phyloP scores from a whole-genome alignment of 1,140 invertebrate genomes.

The Lepidurus packardi region DNA sequence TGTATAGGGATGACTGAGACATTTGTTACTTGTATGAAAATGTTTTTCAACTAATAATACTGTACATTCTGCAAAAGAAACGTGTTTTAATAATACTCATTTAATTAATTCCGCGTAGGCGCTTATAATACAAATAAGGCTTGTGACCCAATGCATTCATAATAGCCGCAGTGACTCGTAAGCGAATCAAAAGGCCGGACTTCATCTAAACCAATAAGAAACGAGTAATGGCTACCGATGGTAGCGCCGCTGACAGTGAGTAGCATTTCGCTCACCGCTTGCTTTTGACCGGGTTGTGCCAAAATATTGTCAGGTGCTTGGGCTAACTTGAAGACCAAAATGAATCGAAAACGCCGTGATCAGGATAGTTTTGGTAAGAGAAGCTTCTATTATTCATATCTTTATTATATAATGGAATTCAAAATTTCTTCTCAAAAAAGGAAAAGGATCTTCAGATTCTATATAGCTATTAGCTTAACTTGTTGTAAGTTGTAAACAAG shows the following conservation, averaged over 20 bases:
- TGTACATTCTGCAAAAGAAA: background rate
- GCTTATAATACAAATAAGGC: too few species aligned
- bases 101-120: background rate
- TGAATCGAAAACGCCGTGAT: slow-evolving; percentile 9
- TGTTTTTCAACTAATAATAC: slow-evolving; percentile 4
- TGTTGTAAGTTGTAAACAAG: too few species aligned
- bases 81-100: background rate
- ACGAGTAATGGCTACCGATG: background rate
- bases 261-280: background rate
- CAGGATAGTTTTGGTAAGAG: background rate
- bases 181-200: too few species aligned
- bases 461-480: too few species aligned
- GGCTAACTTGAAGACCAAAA: background rate
- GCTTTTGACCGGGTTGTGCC: background rate
- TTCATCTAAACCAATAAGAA: background rate
- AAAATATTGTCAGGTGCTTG: background rate
- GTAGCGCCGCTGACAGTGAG: background rate
- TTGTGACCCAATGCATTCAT: too few species aligned
- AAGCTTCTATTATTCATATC: background rate
- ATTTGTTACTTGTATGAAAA: slow-evolving; percentile 10
- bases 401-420: too few species aligned
- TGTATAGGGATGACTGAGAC: slow-evolving; percentile 14
- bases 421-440: too few species aligned
- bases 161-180: too few species aligned
- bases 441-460: too few species aligned